Evolutionary conservation across 2,888 invertebrate species (phyloP).

Genomic region (Pristionchus mayeri): DNA sequence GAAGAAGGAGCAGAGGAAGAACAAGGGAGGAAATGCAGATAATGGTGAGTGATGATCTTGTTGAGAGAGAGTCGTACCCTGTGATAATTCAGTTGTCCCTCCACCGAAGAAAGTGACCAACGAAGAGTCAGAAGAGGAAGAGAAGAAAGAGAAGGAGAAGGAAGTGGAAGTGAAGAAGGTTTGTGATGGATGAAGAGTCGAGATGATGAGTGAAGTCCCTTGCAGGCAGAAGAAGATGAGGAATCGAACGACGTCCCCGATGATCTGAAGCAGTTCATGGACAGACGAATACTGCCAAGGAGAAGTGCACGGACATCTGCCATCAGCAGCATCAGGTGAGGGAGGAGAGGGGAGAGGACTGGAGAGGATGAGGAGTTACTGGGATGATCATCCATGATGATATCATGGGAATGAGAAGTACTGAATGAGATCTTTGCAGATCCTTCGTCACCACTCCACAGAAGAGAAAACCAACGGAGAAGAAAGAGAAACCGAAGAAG

Average conservation of each 20-base stretch:
- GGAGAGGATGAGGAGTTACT: constrained; percentile 69
- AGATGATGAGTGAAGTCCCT: background rate
- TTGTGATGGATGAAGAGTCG: background rate
- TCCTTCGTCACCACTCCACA: constrained; percentile 24
- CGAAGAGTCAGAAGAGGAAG: constrained; percentile 51
- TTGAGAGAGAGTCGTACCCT: background rate
- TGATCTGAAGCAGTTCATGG: constrained; percentile 54
- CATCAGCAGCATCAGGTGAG: constrained; percentile 60
- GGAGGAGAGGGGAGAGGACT: constrained; percentile 28
- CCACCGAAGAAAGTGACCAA: constrained; percentile 67
- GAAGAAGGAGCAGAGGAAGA: constrained; percentile 76
- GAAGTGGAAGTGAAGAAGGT: constrained; percentile 52
- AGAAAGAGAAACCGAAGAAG: constrained; percentile 46
- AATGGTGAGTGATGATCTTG: background rate
- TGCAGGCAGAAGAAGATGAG: constrained; percentile 44
- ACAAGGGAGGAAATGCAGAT: constrained; percentile 38
- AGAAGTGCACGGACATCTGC: constrained; percentile 66
- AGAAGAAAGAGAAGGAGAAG: constrained; percentile 54
- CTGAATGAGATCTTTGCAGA: background rate
- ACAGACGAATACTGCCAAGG: constrained; percentile 69
- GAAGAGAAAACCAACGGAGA: constrained; percentile 32
- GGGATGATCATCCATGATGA: background rate
- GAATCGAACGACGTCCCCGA: constrained; percentile 49
- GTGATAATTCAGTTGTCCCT: background rate
- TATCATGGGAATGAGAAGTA: background rate